phyloP scores from a whole-genome alignment of 2,888 invertebrate species.

The Acrobasis repandana region DNA sequence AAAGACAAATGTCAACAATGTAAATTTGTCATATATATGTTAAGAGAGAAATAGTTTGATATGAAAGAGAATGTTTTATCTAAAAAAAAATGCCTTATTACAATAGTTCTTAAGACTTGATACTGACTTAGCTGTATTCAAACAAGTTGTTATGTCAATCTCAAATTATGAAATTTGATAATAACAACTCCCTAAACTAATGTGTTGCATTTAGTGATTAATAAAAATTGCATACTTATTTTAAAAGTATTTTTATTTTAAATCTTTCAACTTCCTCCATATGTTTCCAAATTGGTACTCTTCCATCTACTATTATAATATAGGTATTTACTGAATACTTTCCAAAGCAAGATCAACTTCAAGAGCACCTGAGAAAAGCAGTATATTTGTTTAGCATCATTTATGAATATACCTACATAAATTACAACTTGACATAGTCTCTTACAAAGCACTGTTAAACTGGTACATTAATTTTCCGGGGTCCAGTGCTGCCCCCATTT shows the following conservation, averaged over 20 bases:
- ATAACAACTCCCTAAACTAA: slow-evolving; percentile 73
- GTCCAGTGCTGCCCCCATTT: too few species aligned
- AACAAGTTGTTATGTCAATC: slow-evolving; percentile 68
- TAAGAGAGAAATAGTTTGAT: slow-evolving; percentile 80
- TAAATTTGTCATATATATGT: slow-evolving; percentile 69
- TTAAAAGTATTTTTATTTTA: slow-evolving; percentile 53
- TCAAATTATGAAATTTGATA: slow-evolving; percentile 60
- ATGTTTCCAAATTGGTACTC: neutral
- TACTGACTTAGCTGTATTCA: slow-evolving; percentile 76
- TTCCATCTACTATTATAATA: too few species aligned
- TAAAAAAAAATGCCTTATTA: slow-evolving; percentile 83
- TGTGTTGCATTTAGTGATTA: slow-evolving; percentile 82
- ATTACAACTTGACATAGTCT: too few species aligned
- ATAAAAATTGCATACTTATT: slow-evolving; percentile 82
- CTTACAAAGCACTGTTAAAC: too few species aligned
- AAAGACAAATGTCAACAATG: slow-evolving; percentile 64
- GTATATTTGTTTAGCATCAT: neutral
- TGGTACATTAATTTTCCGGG: too few species aligned
- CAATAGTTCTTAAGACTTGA: slow-evolving; percentile 79
- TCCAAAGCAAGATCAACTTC: slow-evolving; percentile 14
- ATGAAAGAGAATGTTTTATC: slow-evolving; percentile 78
- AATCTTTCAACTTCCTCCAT: slow-evolving; percentile 25
- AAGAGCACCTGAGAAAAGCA: slow-evolving; percentile 12
- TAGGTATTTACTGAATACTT: slow-evolving; percentile 12
- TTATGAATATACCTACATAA: too few species aligned